Evolutionary conservation across 37 sponge, comb jelly and placozoan genomes (phyloP).

Genomic region (Spongilla lacustris): DNA sequence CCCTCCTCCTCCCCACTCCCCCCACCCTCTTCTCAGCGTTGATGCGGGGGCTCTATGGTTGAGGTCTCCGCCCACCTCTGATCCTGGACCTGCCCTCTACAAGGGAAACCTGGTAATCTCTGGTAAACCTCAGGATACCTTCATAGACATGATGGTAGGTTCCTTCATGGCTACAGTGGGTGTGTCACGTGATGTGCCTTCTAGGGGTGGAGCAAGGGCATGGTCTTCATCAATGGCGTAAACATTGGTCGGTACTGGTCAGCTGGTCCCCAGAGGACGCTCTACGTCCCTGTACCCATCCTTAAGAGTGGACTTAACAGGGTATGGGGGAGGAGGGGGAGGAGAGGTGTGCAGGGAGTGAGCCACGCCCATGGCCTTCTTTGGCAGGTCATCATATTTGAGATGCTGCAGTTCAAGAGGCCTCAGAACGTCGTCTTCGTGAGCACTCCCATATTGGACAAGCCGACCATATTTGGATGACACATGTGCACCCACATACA

Average conservation of each 20-base stretch:
- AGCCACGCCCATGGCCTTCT: neutral
- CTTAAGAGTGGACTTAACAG: conserved; percentile 71
- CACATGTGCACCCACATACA: too few species aligned
- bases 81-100: conserved; percentile 65
- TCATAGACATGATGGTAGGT: conserved; percentile 75
- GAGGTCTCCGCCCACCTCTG: conserved; percentile 29
- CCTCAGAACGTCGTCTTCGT: conserved; percentile 42
- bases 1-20: neutral
- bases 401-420: conserved; percentile 26
- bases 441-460: conserved; percentile 18
- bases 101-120: conserved; percentile 65
- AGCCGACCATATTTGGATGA: neutral
- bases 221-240: conserved; percentile 86
- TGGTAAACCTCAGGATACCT: conserved; percentile 75
- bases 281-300: conserved; percentile 83
- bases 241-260: conserved; percentile 95
- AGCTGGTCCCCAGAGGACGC: conserved; percentile 86
- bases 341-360: neutral
- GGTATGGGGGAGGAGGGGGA: conserved; percentile 13
- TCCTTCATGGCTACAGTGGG: too few species aligned
- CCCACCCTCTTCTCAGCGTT: conserved; percentile 1
- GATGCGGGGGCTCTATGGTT: conserved; percentile 77
- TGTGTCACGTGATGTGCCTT: neutral
- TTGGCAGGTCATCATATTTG: conserved; percentile 66
- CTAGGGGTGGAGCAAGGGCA: conserved; percentile 91